Evolutionary conservation across 1,140 invertebrate species (phyloP), one percentile per base, ranked within the genome.

Genomic region (Anastrepha ludens): DNA sequence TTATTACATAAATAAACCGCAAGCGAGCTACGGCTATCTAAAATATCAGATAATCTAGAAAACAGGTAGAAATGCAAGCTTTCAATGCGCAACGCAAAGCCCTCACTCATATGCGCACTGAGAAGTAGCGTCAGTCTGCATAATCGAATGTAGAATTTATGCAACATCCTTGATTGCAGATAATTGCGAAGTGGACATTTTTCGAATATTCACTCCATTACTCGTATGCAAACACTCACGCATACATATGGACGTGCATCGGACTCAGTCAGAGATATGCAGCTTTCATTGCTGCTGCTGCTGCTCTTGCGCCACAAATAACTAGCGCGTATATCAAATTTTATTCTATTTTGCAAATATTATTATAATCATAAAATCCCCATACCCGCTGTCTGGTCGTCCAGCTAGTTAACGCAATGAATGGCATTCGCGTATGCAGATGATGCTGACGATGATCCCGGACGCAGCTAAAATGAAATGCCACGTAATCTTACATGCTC

Each of bases 311-410:
- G 62, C 9, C 70, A 47, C 70, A 29, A 29, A 29, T 29, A 74
- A 41, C 2, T 74, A 47, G 17, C 41, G 74, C 8, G 74, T 81
- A 55, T 81, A 81, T 81, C 47, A 81, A 81, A 81, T 81, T 81
- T 81, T 81, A 81, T 81, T 55, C 74, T 50, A 86, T 86, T 86
- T 86, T 41, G 39, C 85, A 62, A 86, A 62, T 86, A 65, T 86
- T 86, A 86, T 86, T 86, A 65, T 86, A 65, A 86, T 86, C 85
- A 29, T 86, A 86, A 86, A 86, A 62, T 62, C 39, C 58, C 17
- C 59, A 55, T 29, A 13, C 7, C 74, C 47, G 17, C 29, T 81
- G 74, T n/a, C 7, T 6, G 85, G 50, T 62, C 11, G 20, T 55
- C 50, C 74, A 55, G 74, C 47, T 20, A 29, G 11, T 47, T n/a